Conservation (phyloP, 2,797 vertebrate genomes). For the Acanthornis magna region DNA sequence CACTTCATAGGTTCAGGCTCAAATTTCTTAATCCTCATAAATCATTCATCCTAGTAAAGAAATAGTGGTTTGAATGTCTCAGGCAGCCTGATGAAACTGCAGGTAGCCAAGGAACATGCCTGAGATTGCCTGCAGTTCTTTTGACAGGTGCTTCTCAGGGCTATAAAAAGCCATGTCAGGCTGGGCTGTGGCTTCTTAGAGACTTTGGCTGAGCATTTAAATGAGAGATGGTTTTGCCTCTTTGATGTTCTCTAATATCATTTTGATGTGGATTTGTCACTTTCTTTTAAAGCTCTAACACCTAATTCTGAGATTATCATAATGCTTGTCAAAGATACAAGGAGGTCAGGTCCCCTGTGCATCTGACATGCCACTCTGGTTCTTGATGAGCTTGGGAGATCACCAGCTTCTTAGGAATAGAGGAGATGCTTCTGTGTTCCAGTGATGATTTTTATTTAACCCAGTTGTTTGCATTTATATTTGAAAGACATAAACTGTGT, state of each 20-base stretch:
- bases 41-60: background rate
- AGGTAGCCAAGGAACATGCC: background rate
- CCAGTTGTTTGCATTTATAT: background rate
- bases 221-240: background rate
- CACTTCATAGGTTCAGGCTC: background rate
- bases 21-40: background rate
- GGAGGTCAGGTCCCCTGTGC: background rate
- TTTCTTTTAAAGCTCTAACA: background rate
- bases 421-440: background rate
- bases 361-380: background rate
- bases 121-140: background rate
- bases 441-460: background rate
- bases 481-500: background rate
- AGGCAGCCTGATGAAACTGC: background rate
- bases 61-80: background rate
- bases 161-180: background rate
- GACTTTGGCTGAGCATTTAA: background rate
- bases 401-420: background rate
- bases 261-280: background rate
- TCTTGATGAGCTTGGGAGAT: background rate
- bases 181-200: background rate
- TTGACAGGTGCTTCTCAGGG: background rate
- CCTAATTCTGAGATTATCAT: constrained; percentile 15
- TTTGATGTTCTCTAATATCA: background rate
- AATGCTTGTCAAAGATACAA: background rate